These are phyloP conservation scores for Monoplex corrugatus DNA, from an alignment of 2,888 invertebrate genomes.

Conservation along the genomic window DNA sequence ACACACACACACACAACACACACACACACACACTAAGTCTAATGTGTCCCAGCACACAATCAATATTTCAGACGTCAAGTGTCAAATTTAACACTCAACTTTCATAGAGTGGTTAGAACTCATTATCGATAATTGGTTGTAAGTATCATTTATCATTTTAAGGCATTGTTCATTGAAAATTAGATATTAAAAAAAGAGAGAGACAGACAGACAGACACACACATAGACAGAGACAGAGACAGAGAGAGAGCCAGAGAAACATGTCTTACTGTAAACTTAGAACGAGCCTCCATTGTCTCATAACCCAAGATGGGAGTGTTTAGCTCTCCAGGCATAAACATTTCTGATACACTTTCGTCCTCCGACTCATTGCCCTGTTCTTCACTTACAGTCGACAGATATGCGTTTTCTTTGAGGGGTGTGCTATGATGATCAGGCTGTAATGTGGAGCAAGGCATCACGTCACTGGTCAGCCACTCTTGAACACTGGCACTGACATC, in stretches of 20 bases:
- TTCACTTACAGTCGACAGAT: not conserved
- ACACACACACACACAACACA: not conserved
- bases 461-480: not conserved
- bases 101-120: not conserved
- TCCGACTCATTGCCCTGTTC: not conserved
- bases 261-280: constrained; percentile 89
- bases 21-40: not conserved
- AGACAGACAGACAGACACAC: too few species aligned
- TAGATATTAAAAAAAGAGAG: not conserved
- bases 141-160: not conserved
- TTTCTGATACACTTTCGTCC: not conserved
- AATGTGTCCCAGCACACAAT: not conserved
- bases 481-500: not conserved
- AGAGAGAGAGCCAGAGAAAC: not conserved
- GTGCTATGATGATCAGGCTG: constrained; percentile 37
- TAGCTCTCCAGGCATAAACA: constrained; percentile 62
- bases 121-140: not conserved
- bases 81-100: not conserved
- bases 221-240: too few species aligned
- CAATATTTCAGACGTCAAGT: not conserved
- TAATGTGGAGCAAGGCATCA: constrained; percentile 5
- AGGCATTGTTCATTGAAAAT: not conserved
- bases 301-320: constrained; percentile 89
- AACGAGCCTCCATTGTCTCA: constrained; percentile 94
- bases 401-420: not conserved